Evolutionary conservation across 2,797 vertebrate genomes (phyloP).

Genomic region (Poecilia wingei): DNA sequence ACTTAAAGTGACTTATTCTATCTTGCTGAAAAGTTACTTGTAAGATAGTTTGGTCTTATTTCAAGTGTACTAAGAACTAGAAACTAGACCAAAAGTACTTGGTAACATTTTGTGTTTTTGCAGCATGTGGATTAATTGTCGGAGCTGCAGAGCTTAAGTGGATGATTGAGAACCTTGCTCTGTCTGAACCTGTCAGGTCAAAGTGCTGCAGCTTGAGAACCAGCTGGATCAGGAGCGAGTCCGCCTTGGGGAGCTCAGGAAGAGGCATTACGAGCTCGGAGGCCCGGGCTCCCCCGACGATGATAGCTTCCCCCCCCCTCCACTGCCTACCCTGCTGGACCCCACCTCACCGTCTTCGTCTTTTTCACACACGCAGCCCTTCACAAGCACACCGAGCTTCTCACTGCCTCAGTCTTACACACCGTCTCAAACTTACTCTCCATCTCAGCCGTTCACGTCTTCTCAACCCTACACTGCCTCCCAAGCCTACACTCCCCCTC

Average conservation of each 20-base stretch:
- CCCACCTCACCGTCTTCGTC: conserved; percentile 15
- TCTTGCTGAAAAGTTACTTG: too few species aligned
- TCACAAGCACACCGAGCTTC: conserved; percentile 39
- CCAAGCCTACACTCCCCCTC: background rate
- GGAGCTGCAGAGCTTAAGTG: background rate
- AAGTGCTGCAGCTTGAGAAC: conserved; percentile 92
- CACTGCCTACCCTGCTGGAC: conserved; percentile 67
- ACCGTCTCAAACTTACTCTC: conserved; percentile 14
- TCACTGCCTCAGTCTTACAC: background rate
- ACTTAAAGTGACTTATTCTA: background rate
- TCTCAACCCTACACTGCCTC: background rate
- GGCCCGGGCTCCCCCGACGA: conserved; percentile 7
- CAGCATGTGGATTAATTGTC: background rate
- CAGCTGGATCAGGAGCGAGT: conserved; percentile 91
- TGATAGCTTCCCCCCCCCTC: conserved; percentile 72
- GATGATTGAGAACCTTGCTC: background rate
- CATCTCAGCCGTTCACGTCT: conserved; percentile 31
- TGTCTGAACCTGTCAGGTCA: conserved; percentile 82
- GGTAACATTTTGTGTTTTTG: too few species aligned
- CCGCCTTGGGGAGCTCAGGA: conserved; percentile 92
- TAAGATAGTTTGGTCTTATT: too few species aligned
- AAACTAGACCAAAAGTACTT: too few species aligned
- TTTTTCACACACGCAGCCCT: conserved; percentile 41
- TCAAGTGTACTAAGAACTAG: too few species aligned
- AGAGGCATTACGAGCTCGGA: conserved; percentile 90